Base-by-base conservation (phyloP, 2,888 invertebrate genomes). In the Folsomia candida region DNA sequence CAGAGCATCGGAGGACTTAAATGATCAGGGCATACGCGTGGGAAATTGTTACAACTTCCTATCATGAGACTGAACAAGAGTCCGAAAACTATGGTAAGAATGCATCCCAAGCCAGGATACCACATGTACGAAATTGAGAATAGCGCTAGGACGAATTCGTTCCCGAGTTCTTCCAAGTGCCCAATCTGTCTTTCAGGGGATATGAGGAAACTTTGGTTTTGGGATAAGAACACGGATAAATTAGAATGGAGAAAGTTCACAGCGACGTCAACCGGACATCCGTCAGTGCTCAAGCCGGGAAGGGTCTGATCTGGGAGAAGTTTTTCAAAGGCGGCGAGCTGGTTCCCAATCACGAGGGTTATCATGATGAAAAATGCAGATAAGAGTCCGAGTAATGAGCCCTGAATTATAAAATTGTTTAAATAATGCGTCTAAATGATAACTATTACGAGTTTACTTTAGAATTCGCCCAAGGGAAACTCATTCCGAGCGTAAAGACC, bases 121-220 rank as follows among this genome's bases (percentile, higher is more conserved):
- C 77, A 77, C 66, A 76, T 76, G 59, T 70, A 71, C 1, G 76
- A 76, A n/a, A 76, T 72, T 20, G 58, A 62, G 22, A 68, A 61
- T 25, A 72, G 26, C 25, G 22, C 57, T 6, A 66, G 57, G 20
- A 66, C 18, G 25, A 57, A 14, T 25, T 28, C 57, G 47, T 51
- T 66, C n/a, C 57, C 54, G 2, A 26, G 27, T n/a, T 66, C 54
- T 27, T 65, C 25, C 28, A 37, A 37, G 18, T 24, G 26, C 3
- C 25, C n/a, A 57, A 57, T 20, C 9, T 18, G 20, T 20, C 22
- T 20, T 57, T 18, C 11, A n/a, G 58, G 11, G 20, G 22, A 18
- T 11, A 18, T 57, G n/a, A n/a, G n/a, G n/a, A n/a, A n/a, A n/a
- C n/a, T n/a, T 18, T 20, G 6, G 58, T 57, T 57, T 6, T 9